Evolutionary conservation across 2,113 vertebrate species (phyloP).

Genomic region (Hydrochoerus hydrochaeris): DNA sequence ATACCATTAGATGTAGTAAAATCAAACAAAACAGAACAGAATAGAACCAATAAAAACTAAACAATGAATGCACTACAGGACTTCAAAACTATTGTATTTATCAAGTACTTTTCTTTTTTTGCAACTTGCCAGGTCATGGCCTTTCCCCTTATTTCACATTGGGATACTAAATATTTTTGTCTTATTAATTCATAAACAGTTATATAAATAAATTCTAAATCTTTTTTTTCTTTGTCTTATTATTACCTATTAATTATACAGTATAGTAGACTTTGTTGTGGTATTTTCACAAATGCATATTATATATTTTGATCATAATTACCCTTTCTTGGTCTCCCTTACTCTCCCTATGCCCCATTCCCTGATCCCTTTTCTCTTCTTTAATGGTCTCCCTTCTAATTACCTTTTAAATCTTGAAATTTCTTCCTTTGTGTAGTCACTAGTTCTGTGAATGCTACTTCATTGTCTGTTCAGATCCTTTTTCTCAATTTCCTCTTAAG

Average conservation of each 20-base stretch:
- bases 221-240: not conserved
- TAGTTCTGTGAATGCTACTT: slow-evolving; percentile 9
- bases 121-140: not conserved
- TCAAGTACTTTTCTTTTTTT: not conserved
- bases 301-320: not conserved
- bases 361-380: not conserved
- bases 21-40: no score
- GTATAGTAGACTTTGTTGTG: not conserved
- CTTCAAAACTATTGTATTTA: not conserved
- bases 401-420: slow-evolving; percentile 34
- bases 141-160: slow-evolving; percentile 12
- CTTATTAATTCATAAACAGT: not conserved
- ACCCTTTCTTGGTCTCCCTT: not conserved
- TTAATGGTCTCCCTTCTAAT: not conserved
- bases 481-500: slow-evolving; percentile 2
- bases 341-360: not conserved
- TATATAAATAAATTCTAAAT: not conserved
- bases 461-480: not conserved
- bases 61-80: no score
- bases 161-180: not conserved
- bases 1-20: no score
- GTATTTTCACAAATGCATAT: not conserved
- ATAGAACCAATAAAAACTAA: no score
- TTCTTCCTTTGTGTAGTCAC: not conserved
- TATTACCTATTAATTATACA: not conserved